phyloP scores from a whole-genome alignment of 2,888 invertebrate genomes.

The Rhorus exstirpatorius region DNA sequence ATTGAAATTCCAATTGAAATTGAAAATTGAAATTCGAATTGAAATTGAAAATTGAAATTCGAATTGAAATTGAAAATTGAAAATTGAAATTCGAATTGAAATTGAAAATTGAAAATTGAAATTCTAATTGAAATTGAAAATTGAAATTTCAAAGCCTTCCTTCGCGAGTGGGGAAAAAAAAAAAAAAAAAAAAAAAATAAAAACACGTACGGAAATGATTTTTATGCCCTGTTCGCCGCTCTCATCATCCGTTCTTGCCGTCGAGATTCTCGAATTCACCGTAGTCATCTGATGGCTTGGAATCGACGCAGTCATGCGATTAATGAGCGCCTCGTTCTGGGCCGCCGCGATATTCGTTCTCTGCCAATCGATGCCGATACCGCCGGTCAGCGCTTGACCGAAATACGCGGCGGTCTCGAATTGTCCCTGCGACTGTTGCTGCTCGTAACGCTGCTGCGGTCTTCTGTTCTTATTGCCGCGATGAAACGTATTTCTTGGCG shows the following conservation, averaged over 20 bases:
- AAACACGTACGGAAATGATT: constrained; percentile 74
- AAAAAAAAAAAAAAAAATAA: background rate
- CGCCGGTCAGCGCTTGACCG: constrained; percentile 76
- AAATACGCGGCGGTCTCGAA: constrained; percentile 81
- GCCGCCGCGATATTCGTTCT: constrained; percentile 77
- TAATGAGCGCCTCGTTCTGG: constrained; percentile 77
- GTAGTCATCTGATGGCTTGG: constrained; percentile 77
- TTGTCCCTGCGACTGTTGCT: constrained; percentile 73
- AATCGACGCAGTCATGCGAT: constrained; percentile 79
- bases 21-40: too few species aligned
- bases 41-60: too few species aligned
- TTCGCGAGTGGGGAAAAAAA: too few species aligned
- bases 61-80: too few species aligned
- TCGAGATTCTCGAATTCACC: constrained; percentile 71
- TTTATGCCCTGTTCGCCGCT: constrained; percentile 79
- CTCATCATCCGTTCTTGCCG: constrained; percentile 77
- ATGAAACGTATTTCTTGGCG: constrained; percentile 82
- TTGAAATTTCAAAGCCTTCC: too few species aligned
- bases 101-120: too few species aligned
- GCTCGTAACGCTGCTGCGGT: constrained; percentile 77
- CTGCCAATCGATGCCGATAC: constrained; percentile 82
- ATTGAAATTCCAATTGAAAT: too few species aligned
- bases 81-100: too few species aligned
- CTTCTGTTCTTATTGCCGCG: constrained; percentile 82
- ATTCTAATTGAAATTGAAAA: too few species aligned